Conservation (phyloP, 1,140 invertebrate genomes). For the Aphelinus certus region DNA sequence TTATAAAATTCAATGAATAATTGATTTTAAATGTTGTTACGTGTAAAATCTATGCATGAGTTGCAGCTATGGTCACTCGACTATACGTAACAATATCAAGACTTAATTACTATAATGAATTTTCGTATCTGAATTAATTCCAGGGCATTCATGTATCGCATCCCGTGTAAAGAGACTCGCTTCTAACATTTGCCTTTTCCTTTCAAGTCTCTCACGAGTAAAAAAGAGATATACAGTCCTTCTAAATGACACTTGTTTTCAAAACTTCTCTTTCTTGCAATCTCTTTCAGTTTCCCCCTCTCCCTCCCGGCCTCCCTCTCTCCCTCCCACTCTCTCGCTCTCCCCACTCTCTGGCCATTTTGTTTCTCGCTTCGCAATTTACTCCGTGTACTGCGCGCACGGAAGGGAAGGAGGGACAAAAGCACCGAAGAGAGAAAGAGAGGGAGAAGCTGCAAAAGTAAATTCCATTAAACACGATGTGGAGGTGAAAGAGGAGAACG, state of each 20-base stretch:
- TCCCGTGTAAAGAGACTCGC: too few species aligned
- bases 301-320: background rate
- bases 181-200: background rate
- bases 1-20: too few species aligned
- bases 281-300: background rate
- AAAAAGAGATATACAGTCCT: conserved; percentile 4
- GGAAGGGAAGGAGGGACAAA: conserved; percentile 34
- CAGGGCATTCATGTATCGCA: too few species aligned
- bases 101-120: too few species aligned
- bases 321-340: background rate
- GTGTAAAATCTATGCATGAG: too few species aligned
- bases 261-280: background rate
- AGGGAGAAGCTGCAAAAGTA: conserved; percentile 57
- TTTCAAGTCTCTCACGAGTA: background rate
- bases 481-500: conserved; percentile 7
- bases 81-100: too few species aligned
- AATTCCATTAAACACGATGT: conserved; percentile 56
- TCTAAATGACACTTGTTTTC: conserved; percentile 26
- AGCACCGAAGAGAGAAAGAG: conserved; percentile 35
- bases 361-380: conserved; percentile 50
- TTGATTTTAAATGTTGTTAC: too few species aligned
- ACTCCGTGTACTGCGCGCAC: conserved; percentile 34
- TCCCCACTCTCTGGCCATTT: background rate
- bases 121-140: too few species aligned
- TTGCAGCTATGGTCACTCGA: too few species aligned